A percentile compares a stretch with the other conserved stretches of the same genome.
phyloP scores from a whole-genome alignment of 2,888 invertebrate genomes.

The Scelioninae gen. 1 region DNA sequence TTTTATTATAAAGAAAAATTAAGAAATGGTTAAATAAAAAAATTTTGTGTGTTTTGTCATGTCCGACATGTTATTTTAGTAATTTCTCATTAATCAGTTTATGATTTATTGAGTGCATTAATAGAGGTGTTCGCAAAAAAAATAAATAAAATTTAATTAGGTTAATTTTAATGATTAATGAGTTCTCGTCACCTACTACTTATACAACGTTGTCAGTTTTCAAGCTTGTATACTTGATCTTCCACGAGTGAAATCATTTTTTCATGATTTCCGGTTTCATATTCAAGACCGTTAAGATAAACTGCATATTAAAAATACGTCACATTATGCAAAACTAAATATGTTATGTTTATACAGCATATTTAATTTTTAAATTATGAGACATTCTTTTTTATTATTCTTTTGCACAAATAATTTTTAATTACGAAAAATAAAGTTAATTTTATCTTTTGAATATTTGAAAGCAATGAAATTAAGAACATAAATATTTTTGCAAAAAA shows the following conservation, averaged over 20 bases:
- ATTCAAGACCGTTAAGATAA: conserved; percentile 19
- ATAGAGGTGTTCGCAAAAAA: not conserved
- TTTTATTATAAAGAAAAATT: too few relatives aligned
- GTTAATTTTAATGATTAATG: conserved; percentile 6
- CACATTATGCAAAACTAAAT: not conserved
- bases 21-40: too few relatives aligned
- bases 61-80: too few relatives aligned
- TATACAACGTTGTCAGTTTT: conserved; percentile 11
- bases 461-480: too few relatives aligned
- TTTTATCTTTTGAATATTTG: too few relatives aligned
- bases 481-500: too few relatives aligned
- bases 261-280: conserved; percentile 17
- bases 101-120: too few relatives aligned
- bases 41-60: too few relatives aligned
- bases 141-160: conserved; percentile 12
- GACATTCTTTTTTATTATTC: not conserved
- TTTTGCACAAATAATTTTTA: too few relatives aligned
- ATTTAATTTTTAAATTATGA: not conserved
- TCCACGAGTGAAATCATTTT: not conserved
- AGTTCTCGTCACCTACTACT: conserved; percentile 10
- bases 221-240: conserved; percentile 25
- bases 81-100: too few relatives aligned
- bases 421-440: too few relatives aligned
- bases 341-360: conserved; percentile 3
- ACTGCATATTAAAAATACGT: conserved; percentile 8